Evolutionary conservation across 2,797 vertebrate species (phyloP), one percentile per base, ranked within the genome.

Genomic region (Leptatherina wallacei): DNA sequence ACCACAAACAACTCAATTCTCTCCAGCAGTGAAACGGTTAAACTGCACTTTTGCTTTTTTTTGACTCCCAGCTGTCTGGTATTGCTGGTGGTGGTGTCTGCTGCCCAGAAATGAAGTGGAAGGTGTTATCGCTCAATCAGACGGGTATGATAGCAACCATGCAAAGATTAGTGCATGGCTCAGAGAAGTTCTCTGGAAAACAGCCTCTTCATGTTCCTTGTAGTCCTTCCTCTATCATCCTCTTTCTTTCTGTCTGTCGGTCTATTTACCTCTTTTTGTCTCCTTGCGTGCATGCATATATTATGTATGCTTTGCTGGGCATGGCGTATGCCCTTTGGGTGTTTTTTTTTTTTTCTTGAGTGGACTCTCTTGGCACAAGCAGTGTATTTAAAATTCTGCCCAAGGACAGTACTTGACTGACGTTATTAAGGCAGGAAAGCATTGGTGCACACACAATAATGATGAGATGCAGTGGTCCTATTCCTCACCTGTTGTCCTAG

Each of bases 11-110:
- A 89, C 89, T 94, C 92, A 94, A 83, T 85, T 91, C 92, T 85
- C 69, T 69, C 88, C 57, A 72, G 93, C 90, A 92, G 75, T 84
- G 89, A 94, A 94, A 94, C 94, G 92, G 94, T 95, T 94, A 94
- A 94, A 94, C 90, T 89, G 92, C 87, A 91, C 89, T 91, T 88
- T 90, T 88, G 77, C 73, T 90, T 89, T 88, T n/a, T 36, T 67
- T 61, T 83, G 36, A 77, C 80, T 83, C 82, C 84, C 86, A 89
- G 83, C 83, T 90, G 89, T 86, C 81, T 87, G 80, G 81, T 88
- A 73, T 83, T 83, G 89, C 87, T 65, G 77, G 86, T 65, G 77
- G 71, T 80, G 80, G 61, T 84, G 84, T 51, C 75, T 56, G 59
- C 67, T 87, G 86, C 84, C 82, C 83, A 89, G 89, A 91, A 90